Evolutionary conservation across 2,113 vertebrate genomes (phyloP).

Genomic region (Ivindomyrus marchei): DNA sequence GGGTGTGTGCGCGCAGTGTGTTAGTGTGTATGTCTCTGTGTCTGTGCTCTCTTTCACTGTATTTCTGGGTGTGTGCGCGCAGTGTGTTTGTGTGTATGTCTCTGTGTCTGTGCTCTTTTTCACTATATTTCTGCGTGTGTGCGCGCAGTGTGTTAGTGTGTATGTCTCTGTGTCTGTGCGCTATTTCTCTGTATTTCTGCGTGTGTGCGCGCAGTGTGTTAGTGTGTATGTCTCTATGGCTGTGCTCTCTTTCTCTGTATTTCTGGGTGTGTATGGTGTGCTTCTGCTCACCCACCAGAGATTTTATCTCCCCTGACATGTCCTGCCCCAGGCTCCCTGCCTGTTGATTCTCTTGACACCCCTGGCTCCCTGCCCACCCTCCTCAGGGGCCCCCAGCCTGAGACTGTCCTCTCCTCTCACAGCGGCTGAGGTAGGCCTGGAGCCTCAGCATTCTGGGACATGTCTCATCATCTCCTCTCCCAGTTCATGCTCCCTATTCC

Average conservation of each 20-base stretch:
- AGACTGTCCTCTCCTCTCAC: not conserved
- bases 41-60: no score
- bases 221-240: not conserved
- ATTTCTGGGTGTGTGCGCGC: no score
- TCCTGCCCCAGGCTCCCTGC: not conserved
- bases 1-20: no score
- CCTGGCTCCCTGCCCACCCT: not conserved
- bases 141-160: no score
- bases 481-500: not conserved
- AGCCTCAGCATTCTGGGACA: not conserved
- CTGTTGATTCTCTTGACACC: conserved; percentile 8
- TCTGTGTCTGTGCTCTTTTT: no score
- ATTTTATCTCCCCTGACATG: conserved; percentile 11
- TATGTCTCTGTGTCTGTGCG: no score
- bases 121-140: no score
- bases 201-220: not conserved
- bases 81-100: no score
- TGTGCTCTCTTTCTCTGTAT: not conserved
- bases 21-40: no score
- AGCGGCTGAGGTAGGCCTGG: not conserved
- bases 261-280: not conserved
- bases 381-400: not conserved
- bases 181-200: not conserved
- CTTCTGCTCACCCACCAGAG: not conserved
- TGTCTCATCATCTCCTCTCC: not conserved